Conservation (phyloP, 1,140 invertebrate genomes). For the Potamilus streckersoni region DNA sequence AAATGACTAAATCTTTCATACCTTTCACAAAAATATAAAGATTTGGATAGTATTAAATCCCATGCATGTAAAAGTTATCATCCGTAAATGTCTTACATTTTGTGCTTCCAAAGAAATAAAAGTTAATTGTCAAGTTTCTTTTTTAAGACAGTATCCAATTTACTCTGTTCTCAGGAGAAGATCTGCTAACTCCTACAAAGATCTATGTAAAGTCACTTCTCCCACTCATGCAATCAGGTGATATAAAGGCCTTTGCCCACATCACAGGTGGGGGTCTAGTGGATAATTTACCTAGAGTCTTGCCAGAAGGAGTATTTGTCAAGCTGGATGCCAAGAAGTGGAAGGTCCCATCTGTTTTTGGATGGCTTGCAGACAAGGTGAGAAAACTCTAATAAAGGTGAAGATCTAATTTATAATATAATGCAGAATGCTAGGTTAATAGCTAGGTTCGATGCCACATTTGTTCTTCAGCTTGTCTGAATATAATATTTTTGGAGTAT, state of each 20-base stretch:
- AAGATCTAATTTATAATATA: no score
- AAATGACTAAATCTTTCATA: not conserved
- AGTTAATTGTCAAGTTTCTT: no score
- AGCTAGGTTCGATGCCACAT: no score
- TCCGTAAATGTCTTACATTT: no score
- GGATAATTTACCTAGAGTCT: conserved; percentile 88
- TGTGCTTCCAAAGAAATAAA: no score
- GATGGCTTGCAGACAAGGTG: conserved; percentile 62
- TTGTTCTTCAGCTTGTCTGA: no score
- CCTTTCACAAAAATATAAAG: not conserved
- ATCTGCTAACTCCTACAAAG: conserved; percentile 88
- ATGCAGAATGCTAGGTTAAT: no score
- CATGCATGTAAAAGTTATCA: no score
- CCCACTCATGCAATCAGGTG: conserved; percentile 77
- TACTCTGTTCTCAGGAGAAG: conserved; percentile 76
- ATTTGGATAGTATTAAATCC: no score
- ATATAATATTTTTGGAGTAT: no score
- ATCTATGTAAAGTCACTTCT: conserved; percentile 89
- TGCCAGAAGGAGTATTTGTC: conserved; percentile 60
- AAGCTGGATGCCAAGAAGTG: conserved; percentile 59
- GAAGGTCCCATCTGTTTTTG: conserved; percentile 63
- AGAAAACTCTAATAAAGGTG: not conserved
- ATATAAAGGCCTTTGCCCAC: conserved; percentile 91
- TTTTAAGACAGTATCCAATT: conserved; percentile 3
- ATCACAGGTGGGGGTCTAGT: conserved; percentile 95